Percentiles rank a stretch among this genome's conserved stretches.
Evolutionary conservation across 2,888 invertebrate genomes (phyloP).

Genomic region (Andrena hattorfiana): DNA sequence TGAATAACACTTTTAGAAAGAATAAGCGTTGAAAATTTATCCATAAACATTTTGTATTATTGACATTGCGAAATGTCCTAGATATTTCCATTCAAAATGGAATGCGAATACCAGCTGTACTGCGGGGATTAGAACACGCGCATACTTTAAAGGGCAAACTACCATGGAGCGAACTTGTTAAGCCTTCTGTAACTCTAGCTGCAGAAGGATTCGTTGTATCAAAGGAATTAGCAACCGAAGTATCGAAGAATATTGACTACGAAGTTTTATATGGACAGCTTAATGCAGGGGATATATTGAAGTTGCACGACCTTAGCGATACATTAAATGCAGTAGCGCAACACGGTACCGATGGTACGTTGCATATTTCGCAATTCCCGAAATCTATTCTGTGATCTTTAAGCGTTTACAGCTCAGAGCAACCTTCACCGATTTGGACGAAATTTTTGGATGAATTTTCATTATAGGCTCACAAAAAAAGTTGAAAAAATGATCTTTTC

Average conservation of each 20-base stretch:
- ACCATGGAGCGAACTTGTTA: constrained; percentile 87
- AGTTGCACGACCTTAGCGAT: constrained; percentile 86
- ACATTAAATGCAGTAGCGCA: constrained; percentile 86
- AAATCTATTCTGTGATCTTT: too few relatives aligned
- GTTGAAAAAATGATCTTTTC: too few relatives aligned
- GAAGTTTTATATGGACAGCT: constrained; percentile 84
- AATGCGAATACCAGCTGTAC: constrained; percentile 86
- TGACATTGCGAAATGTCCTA: too few relatives aligned
- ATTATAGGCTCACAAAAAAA: too few relatives aligned
- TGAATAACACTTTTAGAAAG: constrained; percentile 10
- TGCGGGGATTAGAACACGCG: constrained; percentile 87
- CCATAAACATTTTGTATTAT: constrained; percentile 8
- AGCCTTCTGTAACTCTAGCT: constrained; percentile 87
- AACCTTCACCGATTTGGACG: too few relatives aligned
- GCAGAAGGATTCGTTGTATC: constrained; percentile 86
- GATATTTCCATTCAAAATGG: constrained; percentile 62
- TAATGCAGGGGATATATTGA: constrained; percentile 85
- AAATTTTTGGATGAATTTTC: too few relatives aligned
- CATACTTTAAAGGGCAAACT: constrained; percentile 87
- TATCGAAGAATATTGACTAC: constrained; percentile 81
- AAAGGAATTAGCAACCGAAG: constrained; percentile 85
- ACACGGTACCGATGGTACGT: constrained; percentile 81
- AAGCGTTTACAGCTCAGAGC: too few relatives aligned
- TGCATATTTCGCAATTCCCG: not conserved
- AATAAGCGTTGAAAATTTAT: not conserved